Base-by-base conservation (phyloP, 2,888 invertebrate species). In the Himalopsyche tibetana region DNA sequence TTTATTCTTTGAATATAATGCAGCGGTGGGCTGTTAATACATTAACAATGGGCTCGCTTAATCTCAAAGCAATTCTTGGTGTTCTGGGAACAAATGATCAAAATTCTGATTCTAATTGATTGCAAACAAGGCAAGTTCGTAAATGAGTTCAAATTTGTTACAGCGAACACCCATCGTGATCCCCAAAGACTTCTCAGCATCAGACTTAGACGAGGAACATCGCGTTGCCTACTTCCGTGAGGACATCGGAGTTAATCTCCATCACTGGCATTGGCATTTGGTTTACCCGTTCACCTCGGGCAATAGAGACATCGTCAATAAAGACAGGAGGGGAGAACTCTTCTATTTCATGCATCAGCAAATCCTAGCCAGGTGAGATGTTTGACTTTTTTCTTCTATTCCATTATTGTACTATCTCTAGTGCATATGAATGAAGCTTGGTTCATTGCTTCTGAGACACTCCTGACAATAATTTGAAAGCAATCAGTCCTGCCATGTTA, bases 251-350 rank as follows among this genome's bases (percentile, higher is more conserved):
- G 89, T 94, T 82, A 94, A 94, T 89, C 90, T 92, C 0, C 94
- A 94, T 89, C 94, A 94, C 87, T 94, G 94, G 94, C 94, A 94
- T 89, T 94, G 94, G 94, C 94, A 94, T 90, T 90, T 94, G 89
- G 92, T 91, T 36, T 91, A 91, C 87, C 90, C 91, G 0, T 88
- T 89, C 82, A 89, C 89, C 56, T 89, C 89, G 4, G 89, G 89
- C 6, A 86, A 88, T 15, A 40, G 45, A 15, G 87, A 63, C 15
- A 88, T 89, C 28, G 90, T 90, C 4, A 86, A 88, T 80, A 90
- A 90, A 80, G 91, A 92, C 88, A 89, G 91, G 42, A 90, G 91
- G 69, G 91, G 92, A 80, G 91, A 91, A 88, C 89, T 92, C 5
- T 91, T 92, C 89, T 91, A 90, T 88, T 92, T 91, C 89, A 91